Evolutionary conservation across 1,140 invertebrate genomes (phyloP).

Genomic region (Bombus consobrinus): DNA sequence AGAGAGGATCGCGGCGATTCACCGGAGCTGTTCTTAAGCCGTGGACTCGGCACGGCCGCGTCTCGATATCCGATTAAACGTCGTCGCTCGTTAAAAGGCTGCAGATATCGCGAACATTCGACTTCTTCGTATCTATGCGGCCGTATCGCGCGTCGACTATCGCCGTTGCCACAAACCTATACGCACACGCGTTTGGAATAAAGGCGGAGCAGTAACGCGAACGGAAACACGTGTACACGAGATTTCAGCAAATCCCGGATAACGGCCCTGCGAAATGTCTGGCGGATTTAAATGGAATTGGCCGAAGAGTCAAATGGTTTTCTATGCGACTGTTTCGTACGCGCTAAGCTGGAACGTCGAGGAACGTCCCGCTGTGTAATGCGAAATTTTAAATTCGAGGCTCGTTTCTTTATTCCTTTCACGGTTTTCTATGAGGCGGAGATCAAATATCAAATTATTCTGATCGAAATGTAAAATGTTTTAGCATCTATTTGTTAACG

Average conservation of each 20-base stretch:
- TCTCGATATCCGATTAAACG: slow-evolving; percentile 56
- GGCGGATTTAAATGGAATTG: slow-evolving; percentile 65
- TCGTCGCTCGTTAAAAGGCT: slow-evolving; percentile 61
- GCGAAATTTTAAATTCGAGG: background rate
- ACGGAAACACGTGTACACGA: slow-evolving; percentile 28
- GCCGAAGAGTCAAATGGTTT: slow-evolving; percentile 63
- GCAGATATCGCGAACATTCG: slow-evolving; percentile 23
- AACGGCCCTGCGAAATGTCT: slow-evolving; percentile 60
- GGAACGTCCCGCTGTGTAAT: background rate
- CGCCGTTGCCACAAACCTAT: background rate
- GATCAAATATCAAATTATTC: background rate
- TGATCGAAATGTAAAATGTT: background rate
- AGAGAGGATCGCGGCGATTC: background rate
- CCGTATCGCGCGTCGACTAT: slow-evolving; percentile 19
- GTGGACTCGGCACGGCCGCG: too few relatives aligned
- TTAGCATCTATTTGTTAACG: too few relatives aligned
- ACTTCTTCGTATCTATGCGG: slow-evolving; percentile 11
- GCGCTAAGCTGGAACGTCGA: background rate
- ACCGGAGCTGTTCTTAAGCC: background rate
- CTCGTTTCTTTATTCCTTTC: background rate
- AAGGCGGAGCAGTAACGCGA: background rate
- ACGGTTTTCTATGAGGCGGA: background rate
- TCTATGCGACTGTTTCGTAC: slow-evolving; percentile 25
- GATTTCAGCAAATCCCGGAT: slow-evolving; percentile 58
- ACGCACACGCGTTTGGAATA: background rate